Evolutionary conservation across 1,140 invertebrate species (phyloP).

Genomic region (Globodera rostochiensis): DNA sequence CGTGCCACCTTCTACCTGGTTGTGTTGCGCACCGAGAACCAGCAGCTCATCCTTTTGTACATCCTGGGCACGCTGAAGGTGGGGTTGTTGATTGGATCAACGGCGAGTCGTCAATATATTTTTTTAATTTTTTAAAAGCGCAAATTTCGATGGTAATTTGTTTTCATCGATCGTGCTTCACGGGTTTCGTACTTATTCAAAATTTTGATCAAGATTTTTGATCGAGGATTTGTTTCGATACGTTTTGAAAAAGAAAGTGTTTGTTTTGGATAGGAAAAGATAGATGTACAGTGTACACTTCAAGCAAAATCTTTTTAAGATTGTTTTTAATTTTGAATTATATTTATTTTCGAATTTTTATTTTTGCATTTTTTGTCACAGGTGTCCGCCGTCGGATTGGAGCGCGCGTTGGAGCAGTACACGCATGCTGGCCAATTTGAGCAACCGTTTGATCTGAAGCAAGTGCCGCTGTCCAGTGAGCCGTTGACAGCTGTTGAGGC

Average conservation of each 20-base stretch:
- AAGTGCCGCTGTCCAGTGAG: conserved; percentile 78
- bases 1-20: conserved; percentile 93
- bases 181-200: no score
- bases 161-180: no score
- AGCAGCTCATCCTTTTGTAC: conserved; percentile 78
- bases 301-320: no score
- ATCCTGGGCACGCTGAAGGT: conserved; percentile 75
- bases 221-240: no score
- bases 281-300: no score
- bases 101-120: no score
- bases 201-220: no score
- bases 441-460: conserved; percentile 82
- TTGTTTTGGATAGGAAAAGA: no score
- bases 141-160: no score
- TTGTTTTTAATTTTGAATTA: not conserved
- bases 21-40: conserved; percentile 76
- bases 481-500: conserved; percentile 63
- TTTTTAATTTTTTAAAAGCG: no score
- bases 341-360: no score
- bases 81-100: not conserved
- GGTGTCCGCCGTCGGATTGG: conserved; percentile 82
- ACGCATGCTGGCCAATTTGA: conserved; percentile 73
- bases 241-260: no score
- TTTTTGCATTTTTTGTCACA: conserved; percentile 63
- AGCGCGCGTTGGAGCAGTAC: conserved; percentile 83